Evolutionary conservation across 2,113 vertebrate species (phyloP).

Genomic region (Triplophysa siluroides): DNA sequence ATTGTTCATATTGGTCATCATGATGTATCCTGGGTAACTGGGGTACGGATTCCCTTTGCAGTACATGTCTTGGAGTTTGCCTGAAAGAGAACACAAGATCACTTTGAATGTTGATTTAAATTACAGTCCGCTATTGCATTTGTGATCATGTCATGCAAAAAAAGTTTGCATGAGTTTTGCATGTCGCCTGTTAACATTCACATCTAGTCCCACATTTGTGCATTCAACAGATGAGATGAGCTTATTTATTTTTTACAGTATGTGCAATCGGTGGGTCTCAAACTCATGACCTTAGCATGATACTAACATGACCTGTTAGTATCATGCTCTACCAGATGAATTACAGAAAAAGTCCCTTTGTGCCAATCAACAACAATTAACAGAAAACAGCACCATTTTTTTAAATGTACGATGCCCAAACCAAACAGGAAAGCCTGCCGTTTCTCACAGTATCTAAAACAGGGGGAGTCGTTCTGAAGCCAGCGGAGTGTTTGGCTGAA

Average conservation of each 20-base stretch:
- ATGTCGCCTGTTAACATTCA: neutral
- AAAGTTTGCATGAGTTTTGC: neutral
- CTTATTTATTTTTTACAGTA: too few relatives aligned
- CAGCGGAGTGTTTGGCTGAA: neutral
- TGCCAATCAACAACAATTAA: constrained; percentile 78
- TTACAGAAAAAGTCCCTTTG: constrained; percentile 72
- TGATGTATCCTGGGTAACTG: constrained; percentile 96
- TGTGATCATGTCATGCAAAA: neutral
- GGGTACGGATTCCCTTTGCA: constrained; percentile 90
- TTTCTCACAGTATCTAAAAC: constrained; percentile 11
- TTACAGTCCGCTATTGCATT: too few relatives aligned
- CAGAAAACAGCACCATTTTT: constrained; percentile 61
- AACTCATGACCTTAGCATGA: too few relatives aligned
- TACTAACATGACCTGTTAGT: too few relatives aligned
- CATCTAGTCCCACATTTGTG: too few relatives aligned
- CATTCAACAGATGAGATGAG: too few relatives aligned
- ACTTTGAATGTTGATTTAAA: neutral
- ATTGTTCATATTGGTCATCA: constrained; percentile 97
- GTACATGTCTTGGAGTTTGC: constrained; percentile 92
- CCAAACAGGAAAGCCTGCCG: constrained; percentile 19
- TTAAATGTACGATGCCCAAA: neutral
- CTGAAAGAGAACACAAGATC: constrained; percentile 61
- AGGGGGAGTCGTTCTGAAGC: neutral
- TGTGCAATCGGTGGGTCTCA: too few relatives aligned
- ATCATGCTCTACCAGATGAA: neutral